phyloP scores from a whole-genome alignment of 2,888 invertebrate species.

The Eupithecia pulchellata region DNA sequence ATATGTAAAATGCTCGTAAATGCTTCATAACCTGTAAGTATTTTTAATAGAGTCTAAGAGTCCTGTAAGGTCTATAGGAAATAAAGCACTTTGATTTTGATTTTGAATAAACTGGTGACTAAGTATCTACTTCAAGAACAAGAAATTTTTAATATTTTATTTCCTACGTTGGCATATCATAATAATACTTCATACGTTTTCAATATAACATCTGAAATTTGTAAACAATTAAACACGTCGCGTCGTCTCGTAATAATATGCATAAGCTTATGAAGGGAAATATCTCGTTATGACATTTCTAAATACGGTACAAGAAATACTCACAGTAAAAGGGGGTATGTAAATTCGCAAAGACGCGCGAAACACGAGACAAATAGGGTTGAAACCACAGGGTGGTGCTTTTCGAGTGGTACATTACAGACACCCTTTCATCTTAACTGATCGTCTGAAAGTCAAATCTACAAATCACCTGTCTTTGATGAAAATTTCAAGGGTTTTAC shows the following conservation, averaged over 20 bases:
- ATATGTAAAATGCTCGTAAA: not conserved
- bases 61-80: too few relatives aligned
- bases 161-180: not conserved
- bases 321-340: constrained; percentile 40
- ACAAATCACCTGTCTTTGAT: constrained; percentile 39
- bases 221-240: constrained; percentile 11
- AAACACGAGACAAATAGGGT: constrained; percentile 51
- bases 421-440: constrained; percentile 46
- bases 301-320: constrained; percentile 42
- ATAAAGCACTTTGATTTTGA: too few relatives aligned
- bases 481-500: constrained; percentile 9
- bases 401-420: constrained; percentile 38
- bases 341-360: constrained; percentile 48
- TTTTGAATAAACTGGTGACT: not conserved
- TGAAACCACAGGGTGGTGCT: constrained; percentile 50
- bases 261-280: constrained; percentile 37
- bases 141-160: not conserved
- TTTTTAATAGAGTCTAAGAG: too few relatives aligned
- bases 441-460: constrained; percentile 43
- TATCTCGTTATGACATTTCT: constrained; percentile 36
- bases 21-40: not conserved
- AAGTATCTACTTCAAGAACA: not conserved
- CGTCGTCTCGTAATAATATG: constrained; percentile 30
- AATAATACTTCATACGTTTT: not conserved
- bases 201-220: constrained; percentile 6